phyloP scores from a whole-genome alignment of 2,113 vertebrate genomes.

The Ailurus styani region DNA sequence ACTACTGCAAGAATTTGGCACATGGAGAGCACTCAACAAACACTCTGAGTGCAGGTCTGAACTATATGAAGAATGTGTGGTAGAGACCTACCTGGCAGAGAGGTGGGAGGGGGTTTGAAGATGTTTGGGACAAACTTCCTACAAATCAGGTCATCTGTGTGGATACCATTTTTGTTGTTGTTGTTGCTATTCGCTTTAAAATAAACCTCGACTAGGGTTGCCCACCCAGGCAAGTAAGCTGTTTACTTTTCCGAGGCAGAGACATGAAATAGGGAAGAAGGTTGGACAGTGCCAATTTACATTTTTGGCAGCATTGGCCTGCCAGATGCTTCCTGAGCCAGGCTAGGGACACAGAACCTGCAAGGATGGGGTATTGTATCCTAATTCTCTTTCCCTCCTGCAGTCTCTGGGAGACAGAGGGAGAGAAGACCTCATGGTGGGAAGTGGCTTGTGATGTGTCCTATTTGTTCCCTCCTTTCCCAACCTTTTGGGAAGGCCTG shows the following conservation, averaged over 20 bases:
- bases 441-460: not conserved
- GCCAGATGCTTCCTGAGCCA: not conserved
- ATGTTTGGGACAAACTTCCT: not conserved
- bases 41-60: not conserved
- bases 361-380: not conserved
- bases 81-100: not conserved
- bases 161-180: not conserved
- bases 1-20: not conserved
- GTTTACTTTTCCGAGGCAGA: not conserved
- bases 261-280: not conserved
- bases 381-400: not conserved
- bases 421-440: not conserved
- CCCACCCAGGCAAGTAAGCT: not conserved
- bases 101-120: not conserved
- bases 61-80: not conserved
- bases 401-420: not conserved
- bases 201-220: not conserved
- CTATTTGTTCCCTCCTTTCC: not conserved
- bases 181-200: not conserved
- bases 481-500: not conserved
- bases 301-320: not conserved
- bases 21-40: not conserved
- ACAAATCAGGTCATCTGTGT: not conserved
- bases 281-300: not conserved
- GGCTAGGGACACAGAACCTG: not conserved